Base-by-base conservation (phyloP, 2,113 vertebrate species). In the Notarius lentiginosus region DNA sequence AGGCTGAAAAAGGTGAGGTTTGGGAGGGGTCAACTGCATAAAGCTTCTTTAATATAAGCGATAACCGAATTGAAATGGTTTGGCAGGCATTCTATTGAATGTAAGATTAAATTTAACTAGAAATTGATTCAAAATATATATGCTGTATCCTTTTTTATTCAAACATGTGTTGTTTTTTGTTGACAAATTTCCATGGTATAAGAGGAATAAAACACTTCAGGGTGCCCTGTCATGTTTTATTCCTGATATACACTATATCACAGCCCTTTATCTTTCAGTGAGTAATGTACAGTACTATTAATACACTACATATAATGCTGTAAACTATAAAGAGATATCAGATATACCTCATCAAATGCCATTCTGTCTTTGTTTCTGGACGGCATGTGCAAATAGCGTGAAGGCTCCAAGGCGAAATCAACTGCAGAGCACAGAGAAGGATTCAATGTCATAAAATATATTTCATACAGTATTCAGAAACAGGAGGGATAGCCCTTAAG, bases 321-420 rank as follows among this genome's bases (percentile, higher is more conserved):
- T 53, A 7, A 30, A 20, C 53, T 20, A 58, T 58, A 20, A 41
- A 2, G 47, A 63, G 65, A 49, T 2, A 18, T 47, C 51, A n/a
- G 83, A 55, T 51, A 7, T 76, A 99, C 98, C 94, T 99, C 94
- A 87, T 99, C 96, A 91, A 99, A 99, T 51, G 94, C 96, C 92
- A 99, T 97, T 92, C 94, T 97, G 93, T 96, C 95, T 81, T 95
- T 96, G 5, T 90, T 89, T 76, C 95, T 95, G 0, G 91, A 94
- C 2, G 92, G 91, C 10, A 92, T 66, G 61, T 95, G 92, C 88
- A 99, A 91, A 90, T 95, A 94, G 87, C 93, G 93, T 1, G 98
- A 97, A 24, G 96, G 96, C 73, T 97, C 95, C 58, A 98, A 87
- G 15, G 96, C 94, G 58, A 94, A 96, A 76, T 99, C 96, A 20